A percentile compares a stretch with the other conserved stretches of the same genome.
These are phyloP conservation scores for Bombus sylvicola DNA, from an alignment of 1,140 invertebrate species.

Conservation along the genomic window DNA sequence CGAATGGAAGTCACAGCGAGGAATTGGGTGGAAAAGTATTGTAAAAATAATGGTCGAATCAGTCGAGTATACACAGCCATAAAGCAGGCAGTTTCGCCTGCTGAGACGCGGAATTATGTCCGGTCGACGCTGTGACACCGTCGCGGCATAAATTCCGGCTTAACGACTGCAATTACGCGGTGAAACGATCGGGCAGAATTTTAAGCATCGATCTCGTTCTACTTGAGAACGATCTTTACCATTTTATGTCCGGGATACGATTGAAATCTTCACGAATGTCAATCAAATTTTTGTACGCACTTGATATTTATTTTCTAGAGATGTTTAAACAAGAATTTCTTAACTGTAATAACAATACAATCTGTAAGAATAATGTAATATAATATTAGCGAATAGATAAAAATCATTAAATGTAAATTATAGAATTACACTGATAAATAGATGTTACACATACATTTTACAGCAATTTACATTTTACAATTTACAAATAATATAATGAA, in stretches of 20 bases:
- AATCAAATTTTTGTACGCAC: neutral
- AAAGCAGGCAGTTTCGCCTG: conserved; percentile 16
- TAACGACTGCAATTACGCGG: conserved; percentile 5
- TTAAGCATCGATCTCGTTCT: neutral
- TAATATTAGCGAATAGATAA: neutral
- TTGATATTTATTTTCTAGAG: too few species aligned
- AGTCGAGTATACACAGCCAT: conserved; percentile 21
- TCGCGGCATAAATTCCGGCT: neutral
- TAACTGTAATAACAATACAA: neutral
- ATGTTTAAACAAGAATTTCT: too few species aligned
- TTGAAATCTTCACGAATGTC: neutral
- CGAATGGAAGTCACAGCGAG: conserved; percentile 34
- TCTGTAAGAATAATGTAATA: neutral
- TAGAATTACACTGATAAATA: neutral
- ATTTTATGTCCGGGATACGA: neutral
- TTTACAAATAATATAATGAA: too few species aligned
- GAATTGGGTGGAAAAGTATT: conserved; percentile 39
- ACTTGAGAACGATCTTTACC: neutral
- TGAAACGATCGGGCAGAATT: neutral
- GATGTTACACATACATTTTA: too few species aligned
- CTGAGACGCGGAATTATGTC: neutral
- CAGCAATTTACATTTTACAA: too few species aligned
- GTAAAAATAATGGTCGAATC: conserved; percentile 53
- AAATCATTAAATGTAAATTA: neutral
- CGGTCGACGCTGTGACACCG: neutral